Evolutionary conservation across 1,140 invertebrate genomes (phyloP).

Genomic region (Zaprionus kolodkinae): DNA sequence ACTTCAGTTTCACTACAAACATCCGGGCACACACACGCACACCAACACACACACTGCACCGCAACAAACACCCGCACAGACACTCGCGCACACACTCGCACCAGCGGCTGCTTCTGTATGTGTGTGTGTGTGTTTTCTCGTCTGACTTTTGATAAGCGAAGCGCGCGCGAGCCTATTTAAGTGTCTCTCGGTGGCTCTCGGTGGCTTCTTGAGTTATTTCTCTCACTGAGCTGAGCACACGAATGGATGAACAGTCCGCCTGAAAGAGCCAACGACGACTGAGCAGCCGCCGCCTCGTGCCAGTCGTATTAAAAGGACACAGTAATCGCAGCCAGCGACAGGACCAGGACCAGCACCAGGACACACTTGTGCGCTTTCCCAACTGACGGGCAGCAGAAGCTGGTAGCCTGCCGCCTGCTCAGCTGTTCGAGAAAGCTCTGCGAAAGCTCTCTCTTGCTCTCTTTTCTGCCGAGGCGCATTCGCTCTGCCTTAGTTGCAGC

Average conservation of each 20-base stretch:
- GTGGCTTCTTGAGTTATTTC: not conserved
- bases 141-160: constrained; percentile 65
- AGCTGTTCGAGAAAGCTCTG: constrained; percentile 66
- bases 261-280: constrained; percentile 75
- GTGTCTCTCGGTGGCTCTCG: constrained; percentile 8
- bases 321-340: constrained; percentile 9
- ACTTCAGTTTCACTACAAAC: constrained; percentile 49
- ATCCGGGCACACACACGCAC: constrained; percentile 24
- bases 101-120: constrained; percentile 20
- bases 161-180: constrained; percentile 52
- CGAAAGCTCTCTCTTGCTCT: constrained; percentile 58
- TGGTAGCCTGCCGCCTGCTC: constrained; percentile 54
- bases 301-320: constrained; percentile 43
- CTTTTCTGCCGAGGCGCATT: not conserved
- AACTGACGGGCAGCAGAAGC: constrained; percentile 1
- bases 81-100: constrained; percentile 19
- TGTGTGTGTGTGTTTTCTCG: constrained; percentile 25
- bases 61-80: constrained; percentile 22
- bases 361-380: constrained; percentile 62
- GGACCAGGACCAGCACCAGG: constrained; percentile 35
- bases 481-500: not conserved
- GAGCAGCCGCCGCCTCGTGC: constrained; percentile 52
- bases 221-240: constrained; percentile 18
- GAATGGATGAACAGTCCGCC: constrained; percentile 60
- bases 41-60: constrained; percentile 18